Evolutionary conservation across 2,797 vertebrate genomes (phyloP).

Genomic region (Calcarius lapponicus): DNA sequence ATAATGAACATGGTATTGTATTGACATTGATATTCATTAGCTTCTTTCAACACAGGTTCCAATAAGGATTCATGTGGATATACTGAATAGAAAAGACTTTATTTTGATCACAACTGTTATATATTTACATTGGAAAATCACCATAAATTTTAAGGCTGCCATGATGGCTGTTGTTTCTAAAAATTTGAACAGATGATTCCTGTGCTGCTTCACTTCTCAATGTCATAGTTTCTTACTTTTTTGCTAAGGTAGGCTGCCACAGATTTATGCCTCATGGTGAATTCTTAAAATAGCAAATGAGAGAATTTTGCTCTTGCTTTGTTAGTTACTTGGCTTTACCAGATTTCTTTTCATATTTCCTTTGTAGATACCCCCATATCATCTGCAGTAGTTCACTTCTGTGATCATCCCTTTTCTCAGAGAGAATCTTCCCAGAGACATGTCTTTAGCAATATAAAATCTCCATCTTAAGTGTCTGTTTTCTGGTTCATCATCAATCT

Average conservation of each 20-base stretch:
- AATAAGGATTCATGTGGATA: background rate
- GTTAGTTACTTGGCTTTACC: background rate
- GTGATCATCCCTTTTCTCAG: background rate
- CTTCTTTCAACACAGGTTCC: background rate
- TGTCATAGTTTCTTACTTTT: background rate
- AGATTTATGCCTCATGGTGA: background rate
- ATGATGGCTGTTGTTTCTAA: background rate
- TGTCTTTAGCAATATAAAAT: background rate
- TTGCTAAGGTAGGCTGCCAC: background rate
- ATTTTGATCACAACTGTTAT: background rate
- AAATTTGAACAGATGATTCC: background rate
- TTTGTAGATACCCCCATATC: rapidly evolving
- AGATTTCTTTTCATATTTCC: background rate
- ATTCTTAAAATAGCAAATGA: background rate
- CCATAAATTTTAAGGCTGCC: background rate
- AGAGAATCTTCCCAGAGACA: background rate
- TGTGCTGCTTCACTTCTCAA: background rate
- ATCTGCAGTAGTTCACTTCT: background rate
- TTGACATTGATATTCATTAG: background rate
- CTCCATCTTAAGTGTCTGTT: background rate
- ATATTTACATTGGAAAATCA: background rate
- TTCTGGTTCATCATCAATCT: background rate
- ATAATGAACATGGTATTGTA: background rate
- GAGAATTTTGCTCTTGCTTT: background rate
- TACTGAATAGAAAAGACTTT: background rate